Percentiles rank a stretch among this genome's conserved stretches.
Conservation (phyloP, 2,797 vertebrate genomes). For the Parotocinclus haroldoi region DNA sequence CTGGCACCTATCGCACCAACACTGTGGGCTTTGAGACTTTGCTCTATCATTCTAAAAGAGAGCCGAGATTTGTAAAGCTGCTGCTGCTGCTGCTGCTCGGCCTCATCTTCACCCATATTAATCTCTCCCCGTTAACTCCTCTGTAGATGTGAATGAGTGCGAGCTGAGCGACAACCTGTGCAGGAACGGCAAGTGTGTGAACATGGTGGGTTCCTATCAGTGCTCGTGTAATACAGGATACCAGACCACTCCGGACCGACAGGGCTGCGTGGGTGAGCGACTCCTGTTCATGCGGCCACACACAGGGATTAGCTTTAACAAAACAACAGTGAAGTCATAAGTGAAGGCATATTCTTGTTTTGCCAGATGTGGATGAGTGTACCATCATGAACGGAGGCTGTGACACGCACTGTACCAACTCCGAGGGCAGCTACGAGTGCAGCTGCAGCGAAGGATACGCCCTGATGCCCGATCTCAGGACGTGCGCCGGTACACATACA, state of each 20-base stretch:
- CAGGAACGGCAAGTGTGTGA: slow-evolving; percentile 82
- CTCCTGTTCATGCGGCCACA: neutral
- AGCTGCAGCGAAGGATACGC: slow-evolving; percentile 86
- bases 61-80: too few relatives aligned
- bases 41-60: too few relatives aligned
- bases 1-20: too few relatives aligned
- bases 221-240: slow-evolving; percentile 87
- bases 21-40: too few relatives aligned
- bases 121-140: neutral
- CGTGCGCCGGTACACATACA: slow-evolving; percentile 74
- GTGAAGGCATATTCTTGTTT: neutral
- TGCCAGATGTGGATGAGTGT: slow-evolving; percentile 86
- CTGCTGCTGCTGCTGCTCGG: too few relatives aligned
- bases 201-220: slow-evolving; percentile 88
- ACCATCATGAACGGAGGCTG: slow-evolving; percentile 88
- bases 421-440: slow-evolving; percentile 88
- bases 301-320: neutral
- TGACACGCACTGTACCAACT: slow-evolving; percentile 87
- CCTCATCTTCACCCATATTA: too few relatives aligned
- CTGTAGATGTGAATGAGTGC: slow-evolving; percentile 86
- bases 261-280: slow-evolving; percentile 85
- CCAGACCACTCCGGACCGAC: slow-evolving; percentile 81
- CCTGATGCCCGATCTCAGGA: slow-evolving; percentile 83
- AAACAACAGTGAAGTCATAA: neutral
- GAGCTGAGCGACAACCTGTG: slow-evolving; percentile 85